Evolutionary conservation across 2,797 vertebrate species (phyloP).

Genomic region (Pangasius djambal): DNA sequence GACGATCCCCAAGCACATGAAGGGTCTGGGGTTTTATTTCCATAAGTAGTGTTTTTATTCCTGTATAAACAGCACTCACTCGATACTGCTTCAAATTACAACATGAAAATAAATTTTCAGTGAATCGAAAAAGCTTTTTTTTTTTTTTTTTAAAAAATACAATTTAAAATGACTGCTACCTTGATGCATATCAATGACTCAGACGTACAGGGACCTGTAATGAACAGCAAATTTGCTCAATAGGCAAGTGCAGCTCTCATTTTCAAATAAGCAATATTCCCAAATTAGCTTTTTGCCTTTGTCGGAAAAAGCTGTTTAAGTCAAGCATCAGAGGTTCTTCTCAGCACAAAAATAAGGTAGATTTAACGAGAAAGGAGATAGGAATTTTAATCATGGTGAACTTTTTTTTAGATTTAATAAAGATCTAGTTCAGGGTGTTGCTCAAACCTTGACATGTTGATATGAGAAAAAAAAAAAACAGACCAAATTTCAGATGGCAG

Average conservation of each 20-base stretch:
- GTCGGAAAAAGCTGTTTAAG: conserved; percentile 16
- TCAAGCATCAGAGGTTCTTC: not conserved
- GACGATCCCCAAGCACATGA: not conserved
- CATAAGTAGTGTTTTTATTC: not conserved
- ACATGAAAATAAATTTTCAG: not conserved
- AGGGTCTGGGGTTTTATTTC: not conserved
- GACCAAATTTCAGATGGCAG: not conserved
- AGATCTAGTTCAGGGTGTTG: not conserved
- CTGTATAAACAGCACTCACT: not conserved
- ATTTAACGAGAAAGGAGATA: conserved; percentile 12
- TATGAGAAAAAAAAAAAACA: not conserved
- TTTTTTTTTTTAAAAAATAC: not conserved
- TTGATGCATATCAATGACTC: not conserved
- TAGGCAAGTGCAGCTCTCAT: not conserved
- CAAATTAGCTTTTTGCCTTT: conserved; percentile 21
- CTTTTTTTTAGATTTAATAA: not conserved
- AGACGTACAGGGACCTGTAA: conserved; percentile 6
- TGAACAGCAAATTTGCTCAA: conserved; percentile 13
- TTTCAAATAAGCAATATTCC: conserved; percentile 18
- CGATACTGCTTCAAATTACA: not conserved
- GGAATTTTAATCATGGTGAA: conserved; percentile 11
- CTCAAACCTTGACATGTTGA: not conserved
- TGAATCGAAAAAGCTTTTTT: not conserved
- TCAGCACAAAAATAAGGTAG: not conserved
- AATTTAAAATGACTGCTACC: not conserved